A percentile compares a stretch with the other conserved stretches of the same genome.
Conservation (phyloP, 2,888 invertebrate genomes). For the Ferdinandea cuprea region DNA sequence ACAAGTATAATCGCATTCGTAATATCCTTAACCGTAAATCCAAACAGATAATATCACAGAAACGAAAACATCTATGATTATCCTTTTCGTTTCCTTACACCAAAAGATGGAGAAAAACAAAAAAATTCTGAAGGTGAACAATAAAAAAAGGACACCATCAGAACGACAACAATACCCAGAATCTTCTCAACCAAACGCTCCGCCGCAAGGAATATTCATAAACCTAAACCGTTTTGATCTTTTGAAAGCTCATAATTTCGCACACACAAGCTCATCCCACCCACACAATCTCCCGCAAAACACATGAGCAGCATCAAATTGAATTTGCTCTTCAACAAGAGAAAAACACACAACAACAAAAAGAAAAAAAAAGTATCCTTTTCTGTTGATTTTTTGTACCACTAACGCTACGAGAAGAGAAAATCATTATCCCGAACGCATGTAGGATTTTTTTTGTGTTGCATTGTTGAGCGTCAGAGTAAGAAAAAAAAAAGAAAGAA, state of each 20-base stretch:
- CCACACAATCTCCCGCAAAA: slow-evolving; percentile 6
- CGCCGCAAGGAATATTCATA: slow-evolving; percentile 66
- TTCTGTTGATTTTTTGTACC: slow-evolving; percentile 13
- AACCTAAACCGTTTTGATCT: slow-evolving; percentile 64
- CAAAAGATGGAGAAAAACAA: background rate
- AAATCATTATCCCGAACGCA: slow-evolving; percentile 66
- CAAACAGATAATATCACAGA: slow-evolving; percentile 45
- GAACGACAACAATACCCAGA: background rate
- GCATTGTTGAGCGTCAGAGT: slow-evolving; percentile 58
- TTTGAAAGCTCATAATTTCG: slow-evolving; percentile 65
- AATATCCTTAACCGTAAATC: slow-evolving; percentile 42
- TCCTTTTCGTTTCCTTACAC: slow-evolving; percentile 29
- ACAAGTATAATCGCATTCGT: slow-evolving; percentile 35
- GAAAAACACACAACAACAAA: background rate
- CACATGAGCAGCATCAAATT: slow-evolving; percentile 65
- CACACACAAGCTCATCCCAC: slow-evolving; percentile 23
- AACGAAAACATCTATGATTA: slow-evolving; percentile 53
- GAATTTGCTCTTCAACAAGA: slow-evolving; percentile 59
- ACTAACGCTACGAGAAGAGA: slow-evolving; percentile 30
- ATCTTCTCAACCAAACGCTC: slow-evolving; percentile 30
- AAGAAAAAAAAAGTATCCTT: background rate
- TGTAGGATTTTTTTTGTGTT: slow-evolving; percentile 59
- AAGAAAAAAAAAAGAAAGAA: slow-evolving; percentile 35
- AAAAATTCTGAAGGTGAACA: slow-evolving; percentile 52
- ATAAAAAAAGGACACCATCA: slow-evolving; percentile 49